Conservation (phyloP, 2,888 invertebrate species). For the Sturmia bella region DNA sequence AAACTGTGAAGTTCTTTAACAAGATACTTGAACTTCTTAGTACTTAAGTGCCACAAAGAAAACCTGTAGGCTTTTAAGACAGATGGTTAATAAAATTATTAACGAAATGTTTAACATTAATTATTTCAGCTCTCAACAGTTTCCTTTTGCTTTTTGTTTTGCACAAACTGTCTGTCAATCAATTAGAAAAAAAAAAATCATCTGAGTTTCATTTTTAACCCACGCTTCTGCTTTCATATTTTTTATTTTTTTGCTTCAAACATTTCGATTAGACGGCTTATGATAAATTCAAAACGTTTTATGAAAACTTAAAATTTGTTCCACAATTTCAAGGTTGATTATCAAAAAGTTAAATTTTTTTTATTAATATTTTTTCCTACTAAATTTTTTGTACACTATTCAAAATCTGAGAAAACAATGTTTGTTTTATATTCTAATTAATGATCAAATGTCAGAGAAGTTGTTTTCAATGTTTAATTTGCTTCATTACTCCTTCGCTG, state of each 20-base stretch:
- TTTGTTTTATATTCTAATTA: constrained; percentile 43
- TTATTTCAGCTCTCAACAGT: background rate
- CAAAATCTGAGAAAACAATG: background rate
- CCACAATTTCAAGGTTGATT: constrained; percentile 39
- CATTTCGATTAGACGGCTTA: background rate
- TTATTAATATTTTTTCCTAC: constrained; percentile 19
- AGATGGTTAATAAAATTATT: background rate
- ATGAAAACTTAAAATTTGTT: constrained; percentile 7
- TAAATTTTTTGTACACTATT: constrained; percentile 6
- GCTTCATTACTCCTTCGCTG: too few relatives aligned
- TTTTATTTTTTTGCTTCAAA: background rate
- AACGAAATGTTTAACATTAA: background rate
- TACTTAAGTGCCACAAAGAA: constrained; percentile 7
- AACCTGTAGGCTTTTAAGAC: constrained; percentile 20
- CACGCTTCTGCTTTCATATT: constrained; percentile 4
- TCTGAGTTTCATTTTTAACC: constrained; percentile 6
- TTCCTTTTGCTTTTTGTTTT: background rate
- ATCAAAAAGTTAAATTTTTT: constrained; percentile 4
- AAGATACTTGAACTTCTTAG: constrained; percentile 10
- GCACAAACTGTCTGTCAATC: constrained; percentile 4
- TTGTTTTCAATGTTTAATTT: background rate
- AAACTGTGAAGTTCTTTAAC: constrained; percentile 26
- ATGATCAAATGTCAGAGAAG: constrained; percentile 28
- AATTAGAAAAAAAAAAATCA: background rate
- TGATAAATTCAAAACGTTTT: background rate